A percentile compares a stretch with the other conserved stretches of the same genome.
Conservation (phyloP, 1,140 invertebrate species). For the Nasonia vitripennis region DNA sequence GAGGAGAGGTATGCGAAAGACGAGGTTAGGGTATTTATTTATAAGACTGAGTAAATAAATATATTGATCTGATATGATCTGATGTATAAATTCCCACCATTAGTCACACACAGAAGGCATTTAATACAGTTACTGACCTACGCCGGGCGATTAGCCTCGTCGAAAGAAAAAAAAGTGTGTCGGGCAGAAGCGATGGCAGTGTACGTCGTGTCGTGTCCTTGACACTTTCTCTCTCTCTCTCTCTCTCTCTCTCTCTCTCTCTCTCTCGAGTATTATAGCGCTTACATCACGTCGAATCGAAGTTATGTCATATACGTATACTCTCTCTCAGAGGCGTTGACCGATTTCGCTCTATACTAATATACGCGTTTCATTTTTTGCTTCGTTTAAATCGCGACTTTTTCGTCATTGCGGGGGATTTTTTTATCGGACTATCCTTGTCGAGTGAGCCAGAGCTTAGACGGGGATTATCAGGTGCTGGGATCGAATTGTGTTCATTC, state of each 20-base stretch:
- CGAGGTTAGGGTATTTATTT: too few species aligned
- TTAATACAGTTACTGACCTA: constrained; percentile 8
- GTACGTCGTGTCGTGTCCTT: constrained; percentile 26
- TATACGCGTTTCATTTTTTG: neutral
- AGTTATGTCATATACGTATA: neutral
- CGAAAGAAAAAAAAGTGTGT: constrained; percentile 8
- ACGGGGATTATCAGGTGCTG: neutral
- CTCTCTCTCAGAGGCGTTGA: neutral
- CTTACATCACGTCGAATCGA: neutral
- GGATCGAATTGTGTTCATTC: neutral
- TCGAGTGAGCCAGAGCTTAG: neutral
- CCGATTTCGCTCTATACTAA: constrained; percentile 8
- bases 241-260: too few species aligned
- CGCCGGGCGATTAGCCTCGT: neutral
- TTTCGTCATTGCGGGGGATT: neutral
- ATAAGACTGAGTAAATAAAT: too few species aligned
- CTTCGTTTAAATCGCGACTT: neutral
- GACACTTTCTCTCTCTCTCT: constrained; percentile 14
- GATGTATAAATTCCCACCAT: too few species aligned
- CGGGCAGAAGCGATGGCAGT: neutral
- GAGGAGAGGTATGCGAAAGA: neutral
- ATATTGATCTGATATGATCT: too few species aligned
- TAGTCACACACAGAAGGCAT: neutral
- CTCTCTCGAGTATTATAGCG: neutral
- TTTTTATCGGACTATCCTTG: neutral